Conservation (phyloP, 1,140 invertebrate species). For the roundworm (Caenorhabditis elegans) region WBcel235 BX284602.5:5216001-5216500, state of each 20-base stretch:
- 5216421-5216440: slow-evolving; percentile 71
- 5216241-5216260: slow-evolving; percentile 88
- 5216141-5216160: slow-evolving; percentile 99
- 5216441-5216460: slow-evolving; percentile 50
- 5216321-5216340: slow-evolving; percentile 71
- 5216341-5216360: slow-evolving; percentile 97
- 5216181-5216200: slow-evolving; percentile 94
- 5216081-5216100: no score
- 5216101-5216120: no score
- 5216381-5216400: slow-evolving; percentile 94
- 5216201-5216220: slow-evolving; percentile 91
- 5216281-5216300: slow-evolving; percentile 81
- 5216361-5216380: slow-evolving; percentile 98
- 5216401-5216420: slow-evolving; percentile 89
- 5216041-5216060: no score
- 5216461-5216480: slow-evolving; percentile 48
- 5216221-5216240: slow-evolving; percentile 91
- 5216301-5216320: slow-evolving; percentile 44
- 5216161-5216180: slow-evolving; percentile 93
- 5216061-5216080: no score
- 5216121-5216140: slow-evolving; percentile 59
- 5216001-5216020: no score
- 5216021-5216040: no score
- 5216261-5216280: slow-evolving; percentile 94
- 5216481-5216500: slow-evolving; percentile 58